Base-by-base conservation (phyloP, 2,797 vertebrate species). In the Adrianichthys oophorus region DNA sequence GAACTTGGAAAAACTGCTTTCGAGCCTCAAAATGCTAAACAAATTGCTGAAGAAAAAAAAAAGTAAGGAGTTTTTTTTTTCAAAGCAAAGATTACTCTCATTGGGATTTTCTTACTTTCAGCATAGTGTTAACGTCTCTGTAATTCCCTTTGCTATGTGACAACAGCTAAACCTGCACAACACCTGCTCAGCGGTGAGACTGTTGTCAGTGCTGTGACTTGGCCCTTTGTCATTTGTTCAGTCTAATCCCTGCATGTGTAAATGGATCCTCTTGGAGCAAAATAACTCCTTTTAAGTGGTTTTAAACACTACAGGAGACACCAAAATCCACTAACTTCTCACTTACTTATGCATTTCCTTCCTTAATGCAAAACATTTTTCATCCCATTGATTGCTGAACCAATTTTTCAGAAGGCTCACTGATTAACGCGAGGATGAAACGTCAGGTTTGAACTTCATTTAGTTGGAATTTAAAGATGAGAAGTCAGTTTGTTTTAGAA, bases 171-270 rank as follows among this genome's bases (percentile, higher is more conserved):
- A 83, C 72, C 75, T 66, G 62, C 4, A 16, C 3, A 15, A 48
- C 80, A 85, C 85, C 80, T 82, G 84, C 68, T 70, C 62, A 7
- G 62, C 4, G 15, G 48, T 56, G 70, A 70, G 70, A 19, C 62
- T 48, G 59, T 65, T 76, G 65, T 69, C 72, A 61, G 66, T 40
- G 50, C 75, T 48, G 76, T 74, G 80, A 84, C 84, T 80, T 19
- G 15, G 68, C 62, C 70, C 74, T 87, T 82, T 86, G 78, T 88
- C 82, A 89, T 89, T 75, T 76, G 59, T 80, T 68, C 68, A 13
- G 74, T 52, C 57, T 91, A 90, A 91, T 91, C 86, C 76, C 50
- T 63, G 74, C 82, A 88, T 83, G 78, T 90, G 84, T 87, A 84
- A 87, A 84, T 86, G 72, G 81, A 89, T 91, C 85, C 83, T 66